Evolutionary conservation across 2,888 invertebrate genomes (phyloP).

Genomic region (Brachyopa scutellaris): DNA sequence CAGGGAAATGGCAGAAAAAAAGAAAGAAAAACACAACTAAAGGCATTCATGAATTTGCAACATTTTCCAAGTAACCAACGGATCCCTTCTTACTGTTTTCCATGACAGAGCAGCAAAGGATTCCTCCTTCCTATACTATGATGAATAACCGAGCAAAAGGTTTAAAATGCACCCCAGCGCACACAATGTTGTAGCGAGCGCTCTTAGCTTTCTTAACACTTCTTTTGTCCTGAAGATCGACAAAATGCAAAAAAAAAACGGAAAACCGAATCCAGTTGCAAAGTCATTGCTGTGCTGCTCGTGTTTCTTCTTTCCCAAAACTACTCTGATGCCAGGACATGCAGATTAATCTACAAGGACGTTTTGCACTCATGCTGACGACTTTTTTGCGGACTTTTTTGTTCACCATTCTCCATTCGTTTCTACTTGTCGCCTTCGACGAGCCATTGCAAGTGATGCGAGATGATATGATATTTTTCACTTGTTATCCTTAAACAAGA

Average conservation of each 20-base stretch:
- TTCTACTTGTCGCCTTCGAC: conserved; percentile 5
- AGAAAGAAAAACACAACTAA: neutral
- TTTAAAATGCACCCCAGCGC: conserved; percentile 36
- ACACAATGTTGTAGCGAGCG: conserved; percentile 24
- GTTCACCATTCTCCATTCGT: neutral
- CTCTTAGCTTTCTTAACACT: conserved; percentile 44
- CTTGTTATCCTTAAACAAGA: conserved; percentile 53
- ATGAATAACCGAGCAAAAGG: conserved; percentile 38
- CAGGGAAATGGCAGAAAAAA: conserved; percentile 7
- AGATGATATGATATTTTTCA: conserved; percentile 56
- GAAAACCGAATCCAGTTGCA: conserved; percentile 34
- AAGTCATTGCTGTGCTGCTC: conserved; percentile 35
- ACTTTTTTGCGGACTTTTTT: conserved; percentile 13
- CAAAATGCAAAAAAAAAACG: neutral
- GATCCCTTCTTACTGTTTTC: neutral
- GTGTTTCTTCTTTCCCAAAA: neutral
- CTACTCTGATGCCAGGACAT: conserved; percentile 35
- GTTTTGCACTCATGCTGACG: conserved; percentile 36
- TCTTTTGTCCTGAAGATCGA: conserved; percentile 13
- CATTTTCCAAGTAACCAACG: conserved; percentile 31
- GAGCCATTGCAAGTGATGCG: conserved; percentile 12
- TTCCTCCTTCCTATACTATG: conserved; percentile 24
- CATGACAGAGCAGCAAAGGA: neutral
- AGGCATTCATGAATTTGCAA: conserved; percentile 55
- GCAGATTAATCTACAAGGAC: conserved; percentile 51